These are phyloP conservation scores for Trichopoda pennipes DNA, from an alignment of 2,888 invertebrate species.

Conservation along the genomic window DNA sequence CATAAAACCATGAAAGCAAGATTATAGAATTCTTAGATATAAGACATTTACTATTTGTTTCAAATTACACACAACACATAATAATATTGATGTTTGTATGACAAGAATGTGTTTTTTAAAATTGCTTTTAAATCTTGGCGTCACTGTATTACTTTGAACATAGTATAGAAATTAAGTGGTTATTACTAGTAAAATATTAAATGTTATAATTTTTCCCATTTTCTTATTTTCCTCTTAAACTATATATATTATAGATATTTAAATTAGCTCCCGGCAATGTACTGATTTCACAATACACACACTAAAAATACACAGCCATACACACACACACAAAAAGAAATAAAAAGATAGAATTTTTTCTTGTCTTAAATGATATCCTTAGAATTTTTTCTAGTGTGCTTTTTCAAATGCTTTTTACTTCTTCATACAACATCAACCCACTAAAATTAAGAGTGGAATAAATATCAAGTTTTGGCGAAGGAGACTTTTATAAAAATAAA, in stretches of 20 bases:
- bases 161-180: no score
- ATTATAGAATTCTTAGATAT: no score
- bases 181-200: background rate
- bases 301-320: conserved; percentile 18
- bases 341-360: conserved; percentile 5
- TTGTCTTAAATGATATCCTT: conserved; percentile 8
- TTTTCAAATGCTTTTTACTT: conserved; percentile 20
- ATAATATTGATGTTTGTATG: no score
- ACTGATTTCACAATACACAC: conserved; percentile 33
- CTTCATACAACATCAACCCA: conserved; percentile 25
- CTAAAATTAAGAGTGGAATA: conserved; percentile 14
- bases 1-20: no score
- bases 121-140: no score
- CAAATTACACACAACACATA: no score
- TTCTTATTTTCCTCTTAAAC: conserved; percentile 30
- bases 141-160: no score
- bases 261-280: conserved; percentile 62
- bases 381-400: background rate
- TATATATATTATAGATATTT: conserved; percentile 68
- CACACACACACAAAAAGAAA: background rate
- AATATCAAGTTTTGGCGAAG: conserved; percentile 11
- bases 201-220: background rate
- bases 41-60: no score
- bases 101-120: no score
- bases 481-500: conserved; percentile 10